These are phyloP conservation scores for Doris montereyensis DNA, from an alignment of 2,888 invertebrate species.

Conservation along the genomic window DNA sequence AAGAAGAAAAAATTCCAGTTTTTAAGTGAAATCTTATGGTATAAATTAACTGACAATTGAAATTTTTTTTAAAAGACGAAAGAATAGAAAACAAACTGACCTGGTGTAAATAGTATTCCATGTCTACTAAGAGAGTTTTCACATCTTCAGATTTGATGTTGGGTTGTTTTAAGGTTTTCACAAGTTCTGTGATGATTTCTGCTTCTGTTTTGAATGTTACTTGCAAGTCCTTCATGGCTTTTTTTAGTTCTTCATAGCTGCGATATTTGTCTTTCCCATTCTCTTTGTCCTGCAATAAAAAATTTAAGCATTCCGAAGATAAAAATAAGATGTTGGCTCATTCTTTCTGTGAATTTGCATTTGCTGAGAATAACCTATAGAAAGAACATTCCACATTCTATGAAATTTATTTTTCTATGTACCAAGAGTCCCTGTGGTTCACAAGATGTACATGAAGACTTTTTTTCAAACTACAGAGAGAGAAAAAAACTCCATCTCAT, in stretches of 20 bases:
- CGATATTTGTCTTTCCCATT: conserved; percentile 59
- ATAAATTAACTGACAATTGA: background rate
- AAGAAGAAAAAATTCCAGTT: background rate
- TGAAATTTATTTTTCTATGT: too few species aligned
- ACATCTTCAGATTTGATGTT: conserved; percentile 66
- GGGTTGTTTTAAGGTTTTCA: conserved; percentile 75
- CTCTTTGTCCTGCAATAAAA: conserved; percentile 24
- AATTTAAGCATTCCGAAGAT: too few species aligned
- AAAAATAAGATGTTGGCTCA: too few species aligned
- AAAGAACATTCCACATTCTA: too few species aligned
- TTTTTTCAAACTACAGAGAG: too few species aligned
- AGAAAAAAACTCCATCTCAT: too few species aligned
- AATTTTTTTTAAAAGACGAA: background rate
- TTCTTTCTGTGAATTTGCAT: too few species aligned
- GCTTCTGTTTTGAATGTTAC: conserved; percentile 80
- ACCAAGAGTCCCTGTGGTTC: too few species aligned
- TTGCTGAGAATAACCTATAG: too few species aligned
- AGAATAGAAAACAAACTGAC: conserved; percentile 51
- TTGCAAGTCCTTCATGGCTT: conserved; percentile 79
- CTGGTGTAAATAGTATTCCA: conserved; percentile 85
- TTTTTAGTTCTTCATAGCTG: conserved; percentile 77
- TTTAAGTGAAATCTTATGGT: too few species aligned
- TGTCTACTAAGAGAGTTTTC: conserved; percentile 77
- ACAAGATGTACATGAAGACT: too few species aligned
- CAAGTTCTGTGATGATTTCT: conserved; percentile 78